These are phyloP conservation scores for Bombus difficillimus DNA, from an alignment of 1,140 invertebrate species.

Conservation along the genomic window DNA sequence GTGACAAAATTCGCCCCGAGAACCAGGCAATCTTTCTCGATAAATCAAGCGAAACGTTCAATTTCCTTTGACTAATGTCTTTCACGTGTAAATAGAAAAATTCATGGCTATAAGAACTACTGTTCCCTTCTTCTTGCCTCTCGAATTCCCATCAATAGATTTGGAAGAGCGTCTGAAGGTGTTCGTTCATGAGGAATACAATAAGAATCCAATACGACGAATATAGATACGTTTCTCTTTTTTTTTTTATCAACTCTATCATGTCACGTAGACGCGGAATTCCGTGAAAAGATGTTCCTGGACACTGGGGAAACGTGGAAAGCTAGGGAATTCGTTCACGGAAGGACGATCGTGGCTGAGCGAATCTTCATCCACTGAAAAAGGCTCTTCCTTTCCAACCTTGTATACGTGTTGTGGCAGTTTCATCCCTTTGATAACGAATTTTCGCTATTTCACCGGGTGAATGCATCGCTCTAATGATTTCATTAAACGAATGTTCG, in stretches of 20 bases:
- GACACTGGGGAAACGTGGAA: neutral
- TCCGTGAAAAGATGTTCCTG: neutral
- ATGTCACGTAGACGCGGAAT: conserved; percentile 1
- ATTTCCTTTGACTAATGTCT: neutral
- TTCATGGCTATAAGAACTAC: neutral
- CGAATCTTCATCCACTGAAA: neutral
- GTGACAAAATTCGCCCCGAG: neutral
- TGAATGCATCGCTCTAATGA: neutral
- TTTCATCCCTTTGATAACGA: neutral
- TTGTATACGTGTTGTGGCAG: neutral
- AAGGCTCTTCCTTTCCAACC: neutral
- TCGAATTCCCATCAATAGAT: neutral
- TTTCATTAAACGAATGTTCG: conserved; percentile 40
- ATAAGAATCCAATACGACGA: conserved; percentile 12
- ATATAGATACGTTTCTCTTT: neutral
- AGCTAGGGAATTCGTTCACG: neutral
- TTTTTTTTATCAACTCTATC: neutral
- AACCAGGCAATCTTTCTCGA: neutral
- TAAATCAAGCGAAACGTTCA: neutral
- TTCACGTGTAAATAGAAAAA: neutral
- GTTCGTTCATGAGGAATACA: neutral
- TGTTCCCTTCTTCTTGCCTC: neutral
- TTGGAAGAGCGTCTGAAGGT: neutral
- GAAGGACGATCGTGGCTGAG: neutral
- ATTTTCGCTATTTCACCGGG: neutral